Conservation (phyloP, 1,140 invertebrate genomes). For the Tetranychus cinnabarinus region DNA sequence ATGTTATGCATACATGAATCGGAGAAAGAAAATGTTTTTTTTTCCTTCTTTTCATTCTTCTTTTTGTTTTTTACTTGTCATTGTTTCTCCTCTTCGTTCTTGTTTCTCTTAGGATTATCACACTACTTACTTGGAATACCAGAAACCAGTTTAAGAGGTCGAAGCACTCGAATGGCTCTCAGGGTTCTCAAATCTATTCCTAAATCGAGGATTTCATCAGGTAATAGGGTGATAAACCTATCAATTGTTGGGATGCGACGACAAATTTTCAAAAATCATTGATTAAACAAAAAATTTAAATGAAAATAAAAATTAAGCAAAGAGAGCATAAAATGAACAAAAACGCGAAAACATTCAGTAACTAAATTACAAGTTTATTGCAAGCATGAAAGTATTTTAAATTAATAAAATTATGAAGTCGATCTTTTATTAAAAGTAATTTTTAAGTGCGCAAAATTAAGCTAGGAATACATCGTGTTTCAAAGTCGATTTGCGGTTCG, state of each 20-base stretch:
- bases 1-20: too few species aligned
- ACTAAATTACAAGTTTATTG: not conserved
- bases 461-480: too few species aligned
- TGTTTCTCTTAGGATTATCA: not conserved
- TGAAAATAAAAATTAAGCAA: not conserved
- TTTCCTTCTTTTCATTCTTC: too few species aligned
- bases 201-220: conserved; percentile 11
- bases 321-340: not conserved
- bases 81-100: not conserved
- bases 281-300: too few species aligned
- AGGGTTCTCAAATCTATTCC: conserved; percentile 27
- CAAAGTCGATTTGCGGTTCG: too few species aligned
- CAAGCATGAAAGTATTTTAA: not conserved
- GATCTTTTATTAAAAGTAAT: too few species aligned
- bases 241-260: conserved; percentile 2
- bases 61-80: too few species aligned
- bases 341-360: not conserved
- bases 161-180: conserved; percentile 30
- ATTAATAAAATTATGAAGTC: too few species aligned
- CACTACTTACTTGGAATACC: conserved; percentile 33
- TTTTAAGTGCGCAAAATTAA: too few species aligned
- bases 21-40: too few species aligned
- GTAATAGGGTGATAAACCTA: conserved; percentile 14
- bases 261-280: not conserved
- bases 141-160: conserved; percentile 36